A percentile compares a stretch with the other conserved stretches of the same genome.
Conservation (phyloP, 2,797 vertebrate genomes). For the Pseudopleuronectes americanus region DNA sequence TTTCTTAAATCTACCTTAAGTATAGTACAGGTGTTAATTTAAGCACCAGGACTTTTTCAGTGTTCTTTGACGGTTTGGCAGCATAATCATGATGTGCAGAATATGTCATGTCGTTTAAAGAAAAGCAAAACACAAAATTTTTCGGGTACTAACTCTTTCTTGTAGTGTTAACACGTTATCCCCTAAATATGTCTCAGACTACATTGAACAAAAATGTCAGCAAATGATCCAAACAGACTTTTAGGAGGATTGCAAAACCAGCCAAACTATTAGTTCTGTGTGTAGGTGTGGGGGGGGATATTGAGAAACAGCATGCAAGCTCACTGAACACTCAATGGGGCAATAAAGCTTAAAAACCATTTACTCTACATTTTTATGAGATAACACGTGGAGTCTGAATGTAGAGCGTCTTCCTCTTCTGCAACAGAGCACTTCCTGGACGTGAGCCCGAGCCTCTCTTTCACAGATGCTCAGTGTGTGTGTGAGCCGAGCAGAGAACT, state of each 20-base stretch:
- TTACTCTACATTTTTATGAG: slow-evolving; percentile 45
- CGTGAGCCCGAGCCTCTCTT: slow-evolving; percentile 52
- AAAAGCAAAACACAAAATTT: no score
- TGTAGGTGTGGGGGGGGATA: slow-evolving; percentile 18
- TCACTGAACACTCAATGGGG: slow-evolving; percentile 37
- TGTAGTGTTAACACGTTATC: no score
- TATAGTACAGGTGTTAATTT: neutral
- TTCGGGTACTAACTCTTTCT: no score
- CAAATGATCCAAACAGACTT: slow-evolving; percentile 25
- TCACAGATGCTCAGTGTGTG: slow-evolving; percentile 70
- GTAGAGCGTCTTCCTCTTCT: slow-evolving; percentile 37
- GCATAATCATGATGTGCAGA: neutral
- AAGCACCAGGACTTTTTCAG: neutral
- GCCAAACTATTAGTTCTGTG: slow-evolving; percentile 17
- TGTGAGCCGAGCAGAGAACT: slow-evolving; percentile 59
- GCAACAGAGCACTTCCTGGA: slow-evolving; percentile 58
- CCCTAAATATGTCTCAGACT: neutral
- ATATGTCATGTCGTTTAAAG: neutral
- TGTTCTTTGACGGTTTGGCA: neutral
- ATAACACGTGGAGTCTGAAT: slow-evolving; percentile 38
- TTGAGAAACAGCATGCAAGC: slow-evolving; percentile 39
- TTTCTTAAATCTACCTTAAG: neutral
- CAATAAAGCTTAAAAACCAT: slow-evolving; percentile 46
- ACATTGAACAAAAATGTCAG: neutral
- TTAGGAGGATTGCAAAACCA: slow-evolving; percentile 24